Evolutionary conservation across 2,797 vertebrate species (phyloP), one percentile per base, ranked within the genome.

Genomic region (Sebastes nivosus): DNA sequence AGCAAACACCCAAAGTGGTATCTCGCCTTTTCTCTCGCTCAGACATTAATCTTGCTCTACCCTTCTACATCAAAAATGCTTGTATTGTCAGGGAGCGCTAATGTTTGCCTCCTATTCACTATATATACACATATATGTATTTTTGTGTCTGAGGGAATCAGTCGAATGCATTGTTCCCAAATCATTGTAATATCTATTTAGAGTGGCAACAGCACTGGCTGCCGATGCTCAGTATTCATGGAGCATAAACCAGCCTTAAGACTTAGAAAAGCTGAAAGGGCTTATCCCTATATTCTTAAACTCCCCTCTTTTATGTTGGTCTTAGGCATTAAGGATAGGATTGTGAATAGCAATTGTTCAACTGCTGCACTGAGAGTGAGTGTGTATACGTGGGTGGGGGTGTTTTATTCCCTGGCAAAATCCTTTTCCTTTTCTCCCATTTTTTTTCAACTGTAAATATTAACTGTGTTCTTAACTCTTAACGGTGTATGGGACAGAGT

Each of bases 101-200:
- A 96, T 95, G 95, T 96, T 95, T 95, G 91, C 94, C 93, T 93
- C 93, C 94, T 90, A 94, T 95, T 96, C 94, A 94, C 90, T 94
- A 93, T 94, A 93, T 93, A 95, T 92, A 95, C 90, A 95, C 94
- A 94, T 94, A 94, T 95, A 93, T 95, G 93, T 94, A 95, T 95
- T 94, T 96, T 95, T 95, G 93, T 94, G 93, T 95, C 93, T 95
- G 93, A 93, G 91, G 93, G 94, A 96, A 96, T 95, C 94, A 95
- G 94, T 92, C 69, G 86, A 92, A 84, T 22, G 82, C 93, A 95
- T 96, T 96, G 96, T 96, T 96, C 95, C 93, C 94, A 93, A 96
- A 96, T 96, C 96, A 96, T 96, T 96, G 96, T 96, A 96, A 97
- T 96, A 96, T 97, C 96, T 96, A 96, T 96, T 96, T 95, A 96